Base-by-base conservation (phyloP, 1,140 invertebrate species). In the Cherax destructor region DNA sequence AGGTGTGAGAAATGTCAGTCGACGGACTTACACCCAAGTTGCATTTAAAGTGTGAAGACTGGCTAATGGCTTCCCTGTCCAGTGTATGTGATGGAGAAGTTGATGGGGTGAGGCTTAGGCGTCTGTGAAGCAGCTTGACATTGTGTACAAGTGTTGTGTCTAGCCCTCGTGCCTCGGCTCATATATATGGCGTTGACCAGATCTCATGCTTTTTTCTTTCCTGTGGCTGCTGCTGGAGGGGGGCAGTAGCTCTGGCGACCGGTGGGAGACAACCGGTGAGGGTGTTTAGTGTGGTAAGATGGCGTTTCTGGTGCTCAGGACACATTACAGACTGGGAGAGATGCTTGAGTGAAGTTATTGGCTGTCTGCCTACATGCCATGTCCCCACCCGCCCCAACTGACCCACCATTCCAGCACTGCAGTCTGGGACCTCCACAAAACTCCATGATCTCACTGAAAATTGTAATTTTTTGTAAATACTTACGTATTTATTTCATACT, bases 401-500 rank as follows among this genome's bases (percentile, higher is more conserved):
- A 21, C 83, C 83, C 83, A 3, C 47, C 18, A 7, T 24, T 65
- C 59, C 56, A 65, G 83, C 30, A 61, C 65, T 11, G 47, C 50
- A 52, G 50, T 50, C 47, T 81, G n/a, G 83, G 83, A 85, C 83
- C 21, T 74, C 69, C 65, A 85, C 83, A 85, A 85, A 85, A 69
- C 61, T 85, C 69, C 69, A 85, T 85, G 83, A 85, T 85, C 83
- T 85, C 83, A 85, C 61, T 72, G 65, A 85, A 74, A 79, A n/a
- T 4, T 79, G n/a, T 11, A 41, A 74, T 74, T 69, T 74, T 85
- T 7, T 85, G 83, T 85, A 85, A 85, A 85, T 85, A 85, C 83
- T 30, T 49, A 85, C 47, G 83, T 85, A 85, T 85, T 85, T 85
- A 85, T 85, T 85, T 49, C 61, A 30, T 84, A 61, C 59, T 84